A percentile compares a stretch with the other conserved stretches of the same genome.
phyloP scores from a whole-genome alignment of 2,797 vertebrate genomes.

The Syngnathus acus region DNA sequence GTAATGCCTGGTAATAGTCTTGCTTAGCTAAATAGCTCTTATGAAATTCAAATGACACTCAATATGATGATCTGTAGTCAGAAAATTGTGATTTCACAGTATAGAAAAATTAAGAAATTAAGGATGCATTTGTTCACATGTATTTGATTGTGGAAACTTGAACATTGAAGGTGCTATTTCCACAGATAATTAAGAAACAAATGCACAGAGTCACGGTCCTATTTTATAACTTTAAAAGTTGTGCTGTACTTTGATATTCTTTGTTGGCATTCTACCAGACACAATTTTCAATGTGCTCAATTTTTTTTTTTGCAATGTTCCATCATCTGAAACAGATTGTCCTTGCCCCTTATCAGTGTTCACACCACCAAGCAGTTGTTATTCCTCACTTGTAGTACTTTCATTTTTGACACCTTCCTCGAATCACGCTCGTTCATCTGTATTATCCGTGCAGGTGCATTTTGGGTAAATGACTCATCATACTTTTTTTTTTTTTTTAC shows the following conservation, averaged over 20 bases:
- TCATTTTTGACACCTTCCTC: conserved; percentile 15
- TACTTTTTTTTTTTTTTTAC: neutral
- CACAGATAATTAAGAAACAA: neutral
- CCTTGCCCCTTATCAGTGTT: neutral
- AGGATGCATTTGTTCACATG: too few species aligned
- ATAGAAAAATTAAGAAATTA: neutral
- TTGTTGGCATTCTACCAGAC: neutral
- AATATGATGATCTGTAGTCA: too few species aligned
- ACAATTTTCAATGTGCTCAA: neutral
- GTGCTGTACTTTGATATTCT: neutral
- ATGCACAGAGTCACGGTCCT: too few species aligned
- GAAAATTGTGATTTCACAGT: neutral
- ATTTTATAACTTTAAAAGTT: neutral
- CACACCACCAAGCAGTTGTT: neutral
- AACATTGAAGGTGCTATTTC: neutral
- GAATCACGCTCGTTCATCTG: conserved; percentile 9
- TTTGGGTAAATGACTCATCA: neutral
- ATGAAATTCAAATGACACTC: neutral
- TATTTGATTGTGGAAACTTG: too few species aligned
- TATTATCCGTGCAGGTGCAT: neutral
- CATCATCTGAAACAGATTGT: neutral
- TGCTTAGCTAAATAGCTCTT: neutral
- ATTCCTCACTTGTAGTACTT: neutral
- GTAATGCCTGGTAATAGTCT: too few species aligned
- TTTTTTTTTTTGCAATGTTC: neutral